These are phyloP conservation scores for Phorcus lineatus DNA, from an alignment of 2,888 invertebrate species.

Conservation along the genomic window DNA sequence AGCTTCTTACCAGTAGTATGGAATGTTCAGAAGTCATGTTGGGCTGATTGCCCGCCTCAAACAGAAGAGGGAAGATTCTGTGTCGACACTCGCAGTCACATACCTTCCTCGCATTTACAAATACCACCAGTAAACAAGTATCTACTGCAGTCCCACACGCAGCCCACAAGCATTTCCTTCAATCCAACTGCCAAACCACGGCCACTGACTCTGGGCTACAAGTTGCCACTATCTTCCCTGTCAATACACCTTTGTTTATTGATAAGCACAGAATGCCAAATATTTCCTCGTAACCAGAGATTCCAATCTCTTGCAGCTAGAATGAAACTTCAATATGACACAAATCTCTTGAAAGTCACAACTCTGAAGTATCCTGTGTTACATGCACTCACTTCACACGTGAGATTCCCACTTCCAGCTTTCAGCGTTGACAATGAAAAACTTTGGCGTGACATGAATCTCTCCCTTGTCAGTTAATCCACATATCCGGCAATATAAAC, in stretches of 20 bases:
- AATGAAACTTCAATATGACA: too few relatives aligned
- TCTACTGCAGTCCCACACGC: background rate
- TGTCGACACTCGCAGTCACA: background rate
- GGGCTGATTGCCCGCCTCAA: background rate
- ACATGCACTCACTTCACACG: too few relatives aligned
- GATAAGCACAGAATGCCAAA: background rate
- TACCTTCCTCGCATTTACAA: background rate
- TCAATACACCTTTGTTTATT: constrained; percentile 1
- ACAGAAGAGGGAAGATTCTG: background rate
- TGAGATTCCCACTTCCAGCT: too few relatives aligned
- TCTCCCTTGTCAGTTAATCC: too few relatives aligned
- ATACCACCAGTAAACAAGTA: background rate
- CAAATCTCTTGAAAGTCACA: too few relatives aligned
- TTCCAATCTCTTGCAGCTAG: too few relatives aligned
- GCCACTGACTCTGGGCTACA: background rate
- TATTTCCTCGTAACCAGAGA: background rate
- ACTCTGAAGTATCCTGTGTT: too few relatives aligned
- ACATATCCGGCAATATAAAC: too few relatives aligned
- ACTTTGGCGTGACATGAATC: too few relatives aligned
- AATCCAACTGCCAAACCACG: background rate
- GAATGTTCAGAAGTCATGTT: background rate
- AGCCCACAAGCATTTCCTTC: background rate
- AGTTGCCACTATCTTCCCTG: background rate
- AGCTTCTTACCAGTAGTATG: too few relatives aligned
- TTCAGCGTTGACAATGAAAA: too few relatives aligned